Conservation (phyloP, 2,797 vertebrate genomes). For the Alauda arvensis region DNA sequence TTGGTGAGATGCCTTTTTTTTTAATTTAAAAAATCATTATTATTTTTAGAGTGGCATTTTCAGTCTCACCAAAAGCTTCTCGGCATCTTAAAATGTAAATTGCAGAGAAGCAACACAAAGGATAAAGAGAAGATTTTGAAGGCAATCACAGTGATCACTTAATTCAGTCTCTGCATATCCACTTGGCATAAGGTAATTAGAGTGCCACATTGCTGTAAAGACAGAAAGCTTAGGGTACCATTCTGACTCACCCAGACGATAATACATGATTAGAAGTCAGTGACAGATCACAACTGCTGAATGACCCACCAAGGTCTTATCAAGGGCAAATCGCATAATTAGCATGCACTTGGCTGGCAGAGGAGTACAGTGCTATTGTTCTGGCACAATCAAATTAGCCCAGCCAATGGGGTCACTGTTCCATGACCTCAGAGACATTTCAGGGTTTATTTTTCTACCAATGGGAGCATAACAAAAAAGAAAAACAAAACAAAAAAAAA, state of each 20-base stretch:
- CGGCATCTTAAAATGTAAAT: constrained; percentile 81
- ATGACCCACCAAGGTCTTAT: constrained; percentile 95
- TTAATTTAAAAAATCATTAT: constrained; percentile 60
- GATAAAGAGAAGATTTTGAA: constrained; percentile 81
- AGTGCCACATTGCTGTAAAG: constrained; percentile 80
- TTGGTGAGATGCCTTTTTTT: constrained; percentile 11
- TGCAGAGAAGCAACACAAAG: constrained; percentile 78
- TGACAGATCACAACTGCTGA: constrained; percentile 96
- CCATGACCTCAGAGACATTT: constrained; percentile 83
- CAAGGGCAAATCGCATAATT: constrained; percentile 93
- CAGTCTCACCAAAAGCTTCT: constrained; percentile 71
- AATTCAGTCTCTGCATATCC: constrained; percentile 84
- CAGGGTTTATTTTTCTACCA: constrained; percentile 69
- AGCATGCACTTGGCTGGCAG: constrained; percentile 90
- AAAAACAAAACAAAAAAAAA: background rate
- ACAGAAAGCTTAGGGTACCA: constrained; percentile 84
- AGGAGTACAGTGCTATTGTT: constrained; percentile 84
- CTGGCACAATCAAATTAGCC: constrained; percentile 95
- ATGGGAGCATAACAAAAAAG: constrained; percentile 18
- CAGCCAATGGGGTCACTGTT: constrained; percentile 88
- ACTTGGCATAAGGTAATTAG: constrained; percentile 88
- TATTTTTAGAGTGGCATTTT: constrained; percentile 69
- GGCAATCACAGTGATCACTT: constrained; percentile 82
- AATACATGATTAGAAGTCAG: constrained; percentile 98
- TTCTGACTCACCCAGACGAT: constrained; percentile 89